phyloP scores from a whole-genome alignment of 2,113 vertebrate genomes.

The Lophochroa leadbeateri region DNA sequence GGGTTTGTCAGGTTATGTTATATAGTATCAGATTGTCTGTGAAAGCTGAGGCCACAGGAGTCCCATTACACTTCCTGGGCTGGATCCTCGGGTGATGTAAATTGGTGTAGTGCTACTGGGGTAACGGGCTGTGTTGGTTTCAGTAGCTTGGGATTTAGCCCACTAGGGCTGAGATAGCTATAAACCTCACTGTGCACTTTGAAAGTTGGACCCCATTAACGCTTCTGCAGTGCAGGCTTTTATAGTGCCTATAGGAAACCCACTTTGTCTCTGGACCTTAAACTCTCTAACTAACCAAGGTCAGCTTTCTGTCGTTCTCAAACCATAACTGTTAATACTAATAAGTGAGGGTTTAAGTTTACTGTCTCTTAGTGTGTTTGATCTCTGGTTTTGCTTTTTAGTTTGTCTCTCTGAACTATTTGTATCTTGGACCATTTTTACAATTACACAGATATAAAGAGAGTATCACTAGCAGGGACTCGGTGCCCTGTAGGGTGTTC shows the following conservation, averaged over 20 bases:
- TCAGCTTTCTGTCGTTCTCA: neutral
- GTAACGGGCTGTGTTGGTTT: neutral
- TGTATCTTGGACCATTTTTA: neutral
- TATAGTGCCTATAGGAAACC: constrained; percentile 12
- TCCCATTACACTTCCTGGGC: constrained; percentile 7
- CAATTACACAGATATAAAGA: neutral
- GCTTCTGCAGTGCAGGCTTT: neutral
- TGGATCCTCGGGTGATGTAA: neutral
- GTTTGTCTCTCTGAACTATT: neutral
- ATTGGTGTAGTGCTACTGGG: neutral
- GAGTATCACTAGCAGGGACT: neutral
- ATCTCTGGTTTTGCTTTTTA: neutral
- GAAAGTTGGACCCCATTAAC: constrained; percentile 9
- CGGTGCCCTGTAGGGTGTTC: neutral
- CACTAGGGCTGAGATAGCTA: neutral
- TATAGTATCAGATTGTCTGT: constrained; percentile 30
- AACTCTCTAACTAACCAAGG: neutral
- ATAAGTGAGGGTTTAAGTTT: neutral
- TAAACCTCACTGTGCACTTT: constrained; percentile 28
- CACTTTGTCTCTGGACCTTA: neutral
- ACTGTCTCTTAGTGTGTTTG: neutral
- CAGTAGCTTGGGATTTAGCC: constrained; percentile 13
- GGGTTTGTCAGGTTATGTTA: constrained; percentile 37
- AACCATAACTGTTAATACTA: constrained; percentile 32
- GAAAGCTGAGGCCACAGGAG: constrained; percentile 45